Evolutionary conservation across 92 coral and sea anemone species (phyloP).

Genomic region (Galaxea fascicularis): DNA sequence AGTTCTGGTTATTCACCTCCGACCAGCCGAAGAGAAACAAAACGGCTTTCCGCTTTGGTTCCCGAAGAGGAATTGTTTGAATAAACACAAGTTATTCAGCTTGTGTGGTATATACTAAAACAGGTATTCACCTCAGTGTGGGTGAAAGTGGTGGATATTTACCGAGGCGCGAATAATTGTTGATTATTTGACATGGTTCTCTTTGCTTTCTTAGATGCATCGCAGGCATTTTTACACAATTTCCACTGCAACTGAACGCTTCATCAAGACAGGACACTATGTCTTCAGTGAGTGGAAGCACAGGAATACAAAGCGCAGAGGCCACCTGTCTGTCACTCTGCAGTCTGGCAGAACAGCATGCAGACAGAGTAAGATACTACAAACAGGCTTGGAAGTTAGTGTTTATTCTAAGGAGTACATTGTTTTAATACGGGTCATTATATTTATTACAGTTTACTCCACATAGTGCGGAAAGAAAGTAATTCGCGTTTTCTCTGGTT

Average conservation of each 20-base stretch:
- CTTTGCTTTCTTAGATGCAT: constrained; percentile 52
- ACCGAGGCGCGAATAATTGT: too few relatives aligned
- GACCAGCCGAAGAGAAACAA: too few relatives aligned
- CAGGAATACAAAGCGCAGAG: constrained; percentile 73
- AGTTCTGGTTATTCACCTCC: too few relatives aligned
- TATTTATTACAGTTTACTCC: too few relatives aligned
- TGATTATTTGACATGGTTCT: not conserved
- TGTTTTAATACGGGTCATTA: too few relatives aligned
- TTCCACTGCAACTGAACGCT: constrained; percentile 65
- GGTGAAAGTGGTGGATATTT: not conserved
- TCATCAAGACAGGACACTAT: constrained; percentile 25
- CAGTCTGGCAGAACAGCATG: constrained; percentile 76
- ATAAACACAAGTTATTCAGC: too few relatives aligned
- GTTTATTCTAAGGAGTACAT: too few relatives aligned
- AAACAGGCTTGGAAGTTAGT: not conserved
- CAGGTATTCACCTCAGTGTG: not conserved
- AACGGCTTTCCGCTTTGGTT: too few relatives aligned
- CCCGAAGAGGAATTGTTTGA: too few relatives aligned
- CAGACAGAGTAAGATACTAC: constrained; percentile 68
- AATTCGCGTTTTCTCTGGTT: too few relatives aligned
- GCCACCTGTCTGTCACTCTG: constrained; percentile 84
- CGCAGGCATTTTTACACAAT: constrained; percentile 72
- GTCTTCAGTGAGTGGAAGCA: constrained; percentile 16
- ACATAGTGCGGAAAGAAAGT: too few relatives aligned
- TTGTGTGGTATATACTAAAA: too few relatives aligned